Evolutionary conservation across 1,140 invertebrate genomes (phyloP), one percentile per base, ranked within the genome.

Genomic region (Zaprionus camerounensis): DNA sequence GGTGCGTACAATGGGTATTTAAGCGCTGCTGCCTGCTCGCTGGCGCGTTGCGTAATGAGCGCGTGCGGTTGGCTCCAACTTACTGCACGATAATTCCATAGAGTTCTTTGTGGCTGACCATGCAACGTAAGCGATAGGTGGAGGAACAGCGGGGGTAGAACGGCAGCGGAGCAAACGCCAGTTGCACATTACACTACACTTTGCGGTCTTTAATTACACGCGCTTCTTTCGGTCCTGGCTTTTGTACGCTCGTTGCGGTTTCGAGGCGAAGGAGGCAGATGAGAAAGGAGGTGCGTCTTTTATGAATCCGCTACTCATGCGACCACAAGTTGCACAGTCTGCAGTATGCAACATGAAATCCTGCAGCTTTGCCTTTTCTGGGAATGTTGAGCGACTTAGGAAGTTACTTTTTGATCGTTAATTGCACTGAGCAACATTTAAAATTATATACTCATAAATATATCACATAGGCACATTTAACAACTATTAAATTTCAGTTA

Each of bases 51-150:
- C 84, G 71, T 80, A 86, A 86, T 79, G 67, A 62, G 53, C 59
- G 26, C 34, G 46, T 66, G 46, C 51, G 72, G 55, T 46, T 69
- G 55, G n/a, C 46, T 62, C 44, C 64, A 70, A 74, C 73, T 87
- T 74, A 64, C 72, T 71, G 56, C 71, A 65, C 81, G 58, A 68
- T 76, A 79, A 76, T 84, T 38, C 36, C 85, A 76, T 78, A 78
- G 78, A 72, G 57, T 69, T 61, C 61, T 26, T 75, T 73, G 34
- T 69, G 41, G 61, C 15, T 24, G 57, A 57, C 34, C 65, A 59
- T 20, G 58, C 58, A 58, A 9, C 26, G 46, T 20, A 51, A 44
- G 26, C 13, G 22, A 17, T 1, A 49, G 58, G 20, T 12, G 41
- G 49, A 63, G 13, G 3, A 12, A 13, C 28, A 38, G 41, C 22